Base-by-base conservation (phyloP, 1,140 invertebrate species). In the Cydia fagiglandana region DNA sequence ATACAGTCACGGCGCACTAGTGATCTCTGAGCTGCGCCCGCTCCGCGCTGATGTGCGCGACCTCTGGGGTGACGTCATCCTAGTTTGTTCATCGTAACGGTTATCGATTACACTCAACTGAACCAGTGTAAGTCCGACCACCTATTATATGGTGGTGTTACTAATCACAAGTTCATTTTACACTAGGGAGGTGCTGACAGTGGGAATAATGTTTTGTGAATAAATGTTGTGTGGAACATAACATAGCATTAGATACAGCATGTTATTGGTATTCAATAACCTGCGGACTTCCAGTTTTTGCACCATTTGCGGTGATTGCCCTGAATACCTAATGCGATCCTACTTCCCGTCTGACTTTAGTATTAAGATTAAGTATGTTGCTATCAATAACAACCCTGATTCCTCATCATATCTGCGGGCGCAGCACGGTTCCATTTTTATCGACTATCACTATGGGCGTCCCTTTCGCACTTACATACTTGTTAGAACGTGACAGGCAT, bases 11-110 rank as follows among this genome's bases (percentile, higher is more conserved):
- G 83, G 82, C 90, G 87, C 86, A 89, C 89, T 91, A 90, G 87
- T 91, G 88, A 88, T 87, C 83, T 84, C 80, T 84, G 64, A 28
- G 41, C 61, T 47, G 84, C 66, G 83, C 78, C 80, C 82, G 84
- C 73, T 75, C 53, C 80, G 80, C 80, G 77, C 81, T 83, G 88
- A 89, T 87, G 88, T 83, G 75, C 74, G 76, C 86, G 89, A 90
- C 90, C 90, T 91, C 85, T 86, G 81, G 12, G 82, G 50, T 93
- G 87, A 93, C 89, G 89, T 90, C 88, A 92, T 73, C 74, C 74
- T 74, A 76, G 80, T 1, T 17, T 56, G 20, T 61, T 61, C 20
- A 24, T 61, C 56, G 20, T 12, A 61, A 61, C 20, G 20, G 7
- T 24, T 61, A 24, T n/a, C 17, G 56, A 61, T 61, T 20, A 12